A percentile compares a stretch with the other conserved stretches of the same genome.
phyloP scores from a whole-genome alignment of 2,113 vertebrate species.

The Chinchilla lanigera region DNA sequence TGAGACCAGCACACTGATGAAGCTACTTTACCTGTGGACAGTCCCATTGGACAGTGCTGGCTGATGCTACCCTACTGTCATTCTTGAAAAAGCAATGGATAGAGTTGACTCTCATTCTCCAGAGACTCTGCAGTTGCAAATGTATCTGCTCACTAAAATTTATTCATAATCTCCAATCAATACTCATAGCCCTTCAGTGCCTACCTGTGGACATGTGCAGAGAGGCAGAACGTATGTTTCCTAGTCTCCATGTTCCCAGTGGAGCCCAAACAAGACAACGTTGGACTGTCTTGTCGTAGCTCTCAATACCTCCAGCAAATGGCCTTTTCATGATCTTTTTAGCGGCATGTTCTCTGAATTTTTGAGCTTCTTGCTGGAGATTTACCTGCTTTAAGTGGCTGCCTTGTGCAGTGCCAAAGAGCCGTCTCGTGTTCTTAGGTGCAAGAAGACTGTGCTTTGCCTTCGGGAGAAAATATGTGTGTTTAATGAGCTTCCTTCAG shows the following conservation, averaged over 20 bases:
- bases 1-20: rapidly evolving
- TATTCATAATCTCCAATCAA: not conserved
- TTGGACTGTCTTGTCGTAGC: not conserved
- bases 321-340: not conserved
- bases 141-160: not conserved
- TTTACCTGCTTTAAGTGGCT: not conserved
- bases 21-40: rapidly evolving
- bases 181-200: no score
- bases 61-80: not conserved
- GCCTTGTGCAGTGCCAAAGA: rapidly evolving
- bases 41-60: not conserved
- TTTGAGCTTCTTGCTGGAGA: not conserved
- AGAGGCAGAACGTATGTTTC: rapidly evolving
- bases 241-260: rapidly evolving
- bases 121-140: not conserved
- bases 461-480: not conserved
- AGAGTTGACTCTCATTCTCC: not conserved
- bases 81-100: not conserved
- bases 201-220: rapidly evolving
- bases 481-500: not conserved
- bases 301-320: not conserved
- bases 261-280: rapidly evolving
- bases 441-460: not conserved
- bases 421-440: rapidly evolving
- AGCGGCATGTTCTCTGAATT: not conserved